Percentiles rank a stretch among this genome's conserved stretches.
Conservation (phyloP, 2,888 invertebrate species). For the Leptinotarsa haldemani region DNA sequence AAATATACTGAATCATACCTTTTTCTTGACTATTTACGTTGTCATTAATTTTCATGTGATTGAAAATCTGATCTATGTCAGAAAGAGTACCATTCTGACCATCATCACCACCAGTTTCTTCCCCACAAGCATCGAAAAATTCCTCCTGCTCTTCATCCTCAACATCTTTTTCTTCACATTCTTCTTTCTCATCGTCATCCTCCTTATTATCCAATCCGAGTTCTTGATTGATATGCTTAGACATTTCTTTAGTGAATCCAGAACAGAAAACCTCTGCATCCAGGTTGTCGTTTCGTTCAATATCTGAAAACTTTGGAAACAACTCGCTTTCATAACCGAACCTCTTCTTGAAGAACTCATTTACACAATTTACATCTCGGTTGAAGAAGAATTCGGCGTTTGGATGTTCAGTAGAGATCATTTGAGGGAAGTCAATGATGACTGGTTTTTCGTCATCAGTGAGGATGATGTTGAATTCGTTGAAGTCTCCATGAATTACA, state of each 20-base stretch:
- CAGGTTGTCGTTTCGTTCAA: conserved; percentile 81
- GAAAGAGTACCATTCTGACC: conserved; percentile 26
- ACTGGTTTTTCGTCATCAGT: conserved; percentile 82
- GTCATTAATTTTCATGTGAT: conserved; percentile 38
- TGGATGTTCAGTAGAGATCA: conserved; percentile 93
- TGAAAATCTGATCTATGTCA: conserved; percentile 40
- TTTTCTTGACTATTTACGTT: conserved; percentile 18
- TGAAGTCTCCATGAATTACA: conserved; percentile 98
- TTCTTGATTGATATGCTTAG: conserved; percentile 74
- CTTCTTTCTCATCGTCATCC: conserved; percentile 39
- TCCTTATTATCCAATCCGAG: conserved; percentile 65
- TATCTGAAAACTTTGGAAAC: conserved; percentile 81
- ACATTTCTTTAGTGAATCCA: conserved; percentile 86
- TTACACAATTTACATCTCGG: conserved; percentile 92
- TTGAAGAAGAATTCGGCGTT: conserved; percentile 96
- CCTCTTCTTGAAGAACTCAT: conserved; percentile 89
- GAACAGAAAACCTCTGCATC: conserved; percentile 93
- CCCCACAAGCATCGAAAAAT: conserved; percentile 29
- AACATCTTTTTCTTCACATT: conserved; percentile 19
- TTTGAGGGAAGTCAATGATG: conserved; percentile 98
- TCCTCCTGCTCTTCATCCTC: not conserved
- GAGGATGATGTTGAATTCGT: conserved; percentile 98
- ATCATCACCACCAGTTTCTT: not conserved
- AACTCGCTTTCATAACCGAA: conserved; percentile 81
- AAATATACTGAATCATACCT: not conserved